Base-by-base conservation (phyloP, 92 coral and sea anemone genomes). In the Palythoa heliodiscus region DNA sequence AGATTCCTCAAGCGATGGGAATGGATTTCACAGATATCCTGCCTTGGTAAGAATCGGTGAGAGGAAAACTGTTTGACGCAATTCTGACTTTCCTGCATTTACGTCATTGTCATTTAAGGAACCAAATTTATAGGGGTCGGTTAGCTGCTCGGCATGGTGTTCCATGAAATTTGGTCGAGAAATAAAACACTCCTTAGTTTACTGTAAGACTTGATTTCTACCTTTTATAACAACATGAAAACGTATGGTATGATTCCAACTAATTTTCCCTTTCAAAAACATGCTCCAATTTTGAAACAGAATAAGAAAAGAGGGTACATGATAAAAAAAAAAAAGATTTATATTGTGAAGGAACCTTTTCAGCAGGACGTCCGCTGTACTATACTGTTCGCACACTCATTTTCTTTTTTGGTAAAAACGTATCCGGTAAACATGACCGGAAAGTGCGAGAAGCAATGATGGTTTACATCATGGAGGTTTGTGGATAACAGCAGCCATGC, bases 401-500 rank as follows among this genome's bases (percentile, higher is more conserved):
- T 47, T 64, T 53, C 63, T 25, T 16, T 66, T 63, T 10, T 16
- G 7, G 2, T 16, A 75, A 61, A 52, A 69, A 69, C 8, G 47
- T 14, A 20, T 23, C 64, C 38, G 1, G 52, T 52, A 75, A 75
- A 52, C 64, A 75, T 76, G 81, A 57, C 81, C 67, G 81, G 80
- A 53, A 55, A 53, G 7, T 24, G 63, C 17, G 4, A 73, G 60
- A 24, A 52, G 47, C 9, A 40, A 4, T 10, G 23, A 74, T 11
- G 53, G 10, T 47, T 22, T 11, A 47, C 43, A 66, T 67, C 74
- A 83, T 88, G 91, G 54, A 63, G 90, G 40, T 20, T 52, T 39
- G 17, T 77, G 71, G 80, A 86, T 76, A 47, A 52, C 64, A 71
- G 57, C 87, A 92, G 93, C 82, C 88, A 97, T 97, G 99, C 99